Conservation (phyloP, 1,140 invertebrate genomes). For the Helicorthomorpha holstii region DNA sequence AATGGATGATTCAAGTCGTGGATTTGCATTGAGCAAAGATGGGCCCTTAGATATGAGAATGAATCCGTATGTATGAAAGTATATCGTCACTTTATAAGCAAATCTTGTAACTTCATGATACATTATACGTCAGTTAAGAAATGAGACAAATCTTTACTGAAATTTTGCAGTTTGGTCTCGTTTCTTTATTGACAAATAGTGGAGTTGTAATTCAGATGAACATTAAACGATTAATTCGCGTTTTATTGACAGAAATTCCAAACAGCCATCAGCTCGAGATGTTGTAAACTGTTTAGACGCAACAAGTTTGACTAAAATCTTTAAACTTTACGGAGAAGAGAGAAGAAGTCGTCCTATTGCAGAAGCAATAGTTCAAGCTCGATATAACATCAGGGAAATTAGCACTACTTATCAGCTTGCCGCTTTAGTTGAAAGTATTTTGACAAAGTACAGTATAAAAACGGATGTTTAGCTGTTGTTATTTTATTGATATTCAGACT, state of each 20-base stretch:
- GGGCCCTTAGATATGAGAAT: slow-evolving; percentile 92
- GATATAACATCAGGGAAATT: slow-evolving; percentile 59
- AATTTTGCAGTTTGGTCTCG: not conserved
- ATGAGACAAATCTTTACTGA: too few species aligned
- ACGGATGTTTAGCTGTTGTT: slow-evolving; percentile 1
- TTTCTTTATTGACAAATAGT: too few species aligned
- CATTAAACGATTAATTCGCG: too few species aligned
- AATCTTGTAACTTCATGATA: slow-evolving; percentile 10
- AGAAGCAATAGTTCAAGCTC: slow-evolving; percentile 66
- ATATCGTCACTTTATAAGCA: slow-evolving; percentile 45
- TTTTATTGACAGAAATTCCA: slow-evolving; percentile 27
- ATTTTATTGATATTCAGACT: not conserved
- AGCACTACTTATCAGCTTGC: slow-evolving; percentile 68
- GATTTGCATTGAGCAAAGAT: slow-evolving; percentile 67
- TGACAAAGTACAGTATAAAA: slow-evolving; percentile 14
- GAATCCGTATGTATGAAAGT: slow-evolving; percentile 48
- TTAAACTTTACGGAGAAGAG: slow-evolving; percentile 82
- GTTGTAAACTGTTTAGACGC: slow-evolving; percentile 62
- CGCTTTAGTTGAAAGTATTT: slow-evolving; percentile 50
- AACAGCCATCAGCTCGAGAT: slow-evolving; percentile 63
- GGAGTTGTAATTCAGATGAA: not conserved
- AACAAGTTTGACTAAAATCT: slow-evolving; percentile 56
- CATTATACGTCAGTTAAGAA: too few species aligned
- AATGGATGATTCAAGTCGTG: slow-evolving; percentile 57
- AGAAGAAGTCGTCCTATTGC: slow-evolving; percentile 72